Evolutionary conservation across 2,888 invertebrate species (phyloP).

Genomic region (Eurois occulta): DNA sequence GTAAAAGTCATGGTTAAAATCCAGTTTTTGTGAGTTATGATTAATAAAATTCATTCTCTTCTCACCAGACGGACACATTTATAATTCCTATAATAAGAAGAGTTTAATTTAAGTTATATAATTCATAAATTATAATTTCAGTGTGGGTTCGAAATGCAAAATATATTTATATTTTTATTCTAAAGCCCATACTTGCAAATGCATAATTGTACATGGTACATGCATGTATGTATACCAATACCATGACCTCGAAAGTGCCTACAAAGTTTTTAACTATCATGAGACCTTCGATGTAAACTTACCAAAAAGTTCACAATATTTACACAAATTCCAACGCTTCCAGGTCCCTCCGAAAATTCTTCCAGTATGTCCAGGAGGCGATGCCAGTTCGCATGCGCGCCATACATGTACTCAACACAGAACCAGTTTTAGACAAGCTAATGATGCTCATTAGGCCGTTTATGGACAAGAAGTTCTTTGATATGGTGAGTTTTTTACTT

Average conservation of each 20-base stretch:
- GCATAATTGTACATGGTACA: not conserved
- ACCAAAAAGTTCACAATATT: constrained; percentile 2
- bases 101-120: not conserved
- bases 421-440: constrained; percentile 90
- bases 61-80: not conserved
- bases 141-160: not conserved
- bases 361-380: constrained; percentile 93
- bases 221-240: not conserved
- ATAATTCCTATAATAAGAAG: not conserved
- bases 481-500: constrained; percentile 81
- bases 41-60: not conserved
- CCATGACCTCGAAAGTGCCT: not conserved
- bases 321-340: constrained; percentile 58
- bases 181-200: not conserved
- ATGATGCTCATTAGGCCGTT: constrained; percentile 91
- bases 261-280: not conserved
- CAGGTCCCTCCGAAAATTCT: constrained; percentile 91
- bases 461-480: constrained; percentile 90
- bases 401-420: constrained; percentile 92
- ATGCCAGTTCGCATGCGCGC: constrained; percentile 92
- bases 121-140: not conserved
- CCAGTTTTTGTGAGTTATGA: not conserved
- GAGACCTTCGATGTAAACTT: not conserved
- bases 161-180: not conserved
- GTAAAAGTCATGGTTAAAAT: not conserved